Conservation (phyloP, 2,888 invertebrate species). For the Rosalia funebris region DNA sequence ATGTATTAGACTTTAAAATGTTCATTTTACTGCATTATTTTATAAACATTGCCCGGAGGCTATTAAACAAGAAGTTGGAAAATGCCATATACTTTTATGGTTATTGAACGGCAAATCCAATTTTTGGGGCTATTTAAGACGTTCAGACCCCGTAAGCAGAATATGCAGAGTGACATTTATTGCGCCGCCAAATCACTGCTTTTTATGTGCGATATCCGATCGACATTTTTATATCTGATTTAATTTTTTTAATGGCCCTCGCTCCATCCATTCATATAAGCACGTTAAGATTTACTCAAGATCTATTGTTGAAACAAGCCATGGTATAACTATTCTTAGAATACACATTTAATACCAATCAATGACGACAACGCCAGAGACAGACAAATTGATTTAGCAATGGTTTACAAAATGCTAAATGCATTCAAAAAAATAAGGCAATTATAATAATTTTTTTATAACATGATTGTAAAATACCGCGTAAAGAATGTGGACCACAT, state of each 20-base stretch:
- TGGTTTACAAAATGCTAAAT: no score
- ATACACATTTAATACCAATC: no score
- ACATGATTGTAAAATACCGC: no score
- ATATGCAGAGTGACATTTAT: slow-evolving; percentile 63
- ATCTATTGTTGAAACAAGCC: no score
- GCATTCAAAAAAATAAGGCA: no score
- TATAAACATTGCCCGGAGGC: slow-evolving; percentile 63
- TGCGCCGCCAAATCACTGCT: slow-evolving; percentile 56
- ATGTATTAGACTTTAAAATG: slow-evolving; percentile 64
- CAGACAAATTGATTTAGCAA: no score
- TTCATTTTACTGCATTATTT: slow-evolving; percentile 65
- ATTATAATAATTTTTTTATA: no score
- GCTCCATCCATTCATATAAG: not conserved
- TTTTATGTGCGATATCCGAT: slow-evolving; percentile 60
- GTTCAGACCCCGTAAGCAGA: slow-evolving; percentile 56
- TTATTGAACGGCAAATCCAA: slow-evolving; percentile 65
- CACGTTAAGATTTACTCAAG: not conserved
- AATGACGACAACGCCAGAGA: no score
- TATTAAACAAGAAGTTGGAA: slow-evolving; percentile 64
- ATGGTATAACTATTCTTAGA: no score
- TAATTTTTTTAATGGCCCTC: slow-evolving; percentile 25
- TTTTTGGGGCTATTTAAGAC: slow-evolving; percentile 65
- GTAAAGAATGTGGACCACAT: no score
- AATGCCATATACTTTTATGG: slow-evolving; percentile 65
- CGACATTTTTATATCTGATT: slow-evolving; percentile 57